Percentiles rank a stretch among this genome's conserved stretches.
These are phyloP conservation scores for Buathra laborator DNA, from an alignment of 2,888 invertebrate species.

Conservation along the genomic window DNA sequence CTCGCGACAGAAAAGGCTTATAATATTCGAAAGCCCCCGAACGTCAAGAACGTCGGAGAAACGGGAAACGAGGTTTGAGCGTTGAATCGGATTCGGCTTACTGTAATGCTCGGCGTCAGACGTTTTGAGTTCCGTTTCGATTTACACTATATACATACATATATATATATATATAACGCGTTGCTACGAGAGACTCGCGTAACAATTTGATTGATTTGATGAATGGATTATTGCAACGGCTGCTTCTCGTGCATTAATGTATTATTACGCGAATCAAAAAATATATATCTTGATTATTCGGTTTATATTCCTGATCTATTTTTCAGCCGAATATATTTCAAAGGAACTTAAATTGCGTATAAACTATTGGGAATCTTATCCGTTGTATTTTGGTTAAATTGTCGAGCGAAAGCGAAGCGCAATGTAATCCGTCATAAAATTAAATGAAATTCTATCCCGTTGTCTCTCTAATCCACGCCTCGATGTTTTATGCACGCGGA, in stretches of 20 bases:
- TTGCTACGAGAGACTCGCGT: not conserved
- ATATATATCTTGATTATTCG: too few relatives aligned
- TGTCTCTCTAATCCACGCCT: not conserved
- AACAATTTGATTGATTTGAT: conserved; percentile 29
- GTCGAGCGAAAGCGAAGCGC: not conserved
- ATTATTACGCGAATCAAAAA: too few relatives aligned
- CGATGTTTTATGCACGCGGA: not conserved
- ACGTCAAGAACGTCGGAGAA: conserved; percentile 45
- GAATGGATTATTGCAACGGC: not conserved
- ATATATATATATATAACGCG: not conserved
- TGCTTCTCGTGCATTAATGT: too few relatives aligned
- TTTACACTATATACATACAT: conserved; percentile 21
- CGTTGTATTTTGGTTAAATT: not conserved
- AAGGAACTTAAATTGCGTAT: too few relatives aligned
- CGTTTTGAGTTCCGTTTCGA: conserved; percentile 49
- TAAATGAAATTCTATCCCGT: not conserved
- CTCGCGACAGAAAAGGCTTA: conserved; percentile 49
- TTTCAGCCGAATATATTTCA: too few relatives aligned
- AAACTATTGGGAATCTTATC: too few relatives aligned
- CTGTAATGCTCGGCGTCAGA: conserved; percentile 70
- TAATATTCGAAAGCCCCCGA: conserved; percentile 52
- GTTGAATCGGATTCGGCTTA: conserved; percentile 75
- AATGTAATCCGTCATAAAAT: not conserved
- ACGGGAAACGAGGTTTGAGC: conserved; percentile 42
- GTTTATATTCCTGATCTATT: too few relatives aligned